Evolutionary conservation across 2,888 invertebrate species (phyloP), one percentile per base, ranked within the genome.

Genomic region (Chelonus formosanus): DNA sequence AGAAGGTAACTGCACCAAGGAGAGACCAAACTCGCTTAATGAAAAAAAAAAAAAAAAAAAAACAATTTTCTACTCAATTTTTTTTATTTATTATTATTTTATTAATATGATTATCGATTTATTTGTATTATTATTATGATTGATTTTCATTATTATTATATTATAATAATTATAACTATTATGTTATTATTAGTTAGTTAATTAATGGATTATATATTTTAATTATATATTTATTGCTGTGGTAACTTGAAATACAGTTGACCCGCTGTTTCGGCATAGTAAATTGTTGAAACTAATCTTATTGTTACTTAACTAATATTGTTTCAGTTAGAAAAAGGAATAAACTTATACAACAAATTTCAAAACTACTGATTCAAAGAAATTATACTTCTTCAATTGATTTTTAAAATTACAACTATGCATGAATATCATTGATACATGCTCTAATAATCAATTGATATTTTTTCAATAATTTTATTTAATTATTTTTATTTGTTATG

Each of bases 21-120:
- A 81, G 74, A 80, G 81, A 81, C 81, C 81, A 81, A 81, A 81
- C 78, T 80, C 77, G 78, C 76, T 77, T 77, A 77, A 75, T 72
- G 75, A 78, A n/a, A n/a, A n/a, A n/a, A n/a, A n/a, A n/a, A n/a
- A n/a, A n/a, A n/a, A n/a, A 73, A 71, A 67, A 71, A 68, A 70
- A 73, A 20, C 20, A 20, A 20, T 20, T 20, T 20, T 20, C 73
- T 74, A 75, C 70, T 72, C 75, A 74, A 70, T 74, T 71, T 72
- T 73, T 78, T 77, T 72, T 73, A 78, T 78, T 79, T 79, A 79
- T 78, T 79, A 20, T 20, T 20, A 20, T 79, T 76, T 74, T 74
- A 73, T 70, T 53, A 65, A 54, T 62, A 71, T 67, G 67, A 66
- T 67, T 69, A 69, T 67, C 20, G 20, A 20, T 20, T 20, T 67